These are phyloP conservation scores for Spinus pinus DNA, from an alignment of 2,797 vertebrate genomes.

Conservation along the genomic window DNA sequence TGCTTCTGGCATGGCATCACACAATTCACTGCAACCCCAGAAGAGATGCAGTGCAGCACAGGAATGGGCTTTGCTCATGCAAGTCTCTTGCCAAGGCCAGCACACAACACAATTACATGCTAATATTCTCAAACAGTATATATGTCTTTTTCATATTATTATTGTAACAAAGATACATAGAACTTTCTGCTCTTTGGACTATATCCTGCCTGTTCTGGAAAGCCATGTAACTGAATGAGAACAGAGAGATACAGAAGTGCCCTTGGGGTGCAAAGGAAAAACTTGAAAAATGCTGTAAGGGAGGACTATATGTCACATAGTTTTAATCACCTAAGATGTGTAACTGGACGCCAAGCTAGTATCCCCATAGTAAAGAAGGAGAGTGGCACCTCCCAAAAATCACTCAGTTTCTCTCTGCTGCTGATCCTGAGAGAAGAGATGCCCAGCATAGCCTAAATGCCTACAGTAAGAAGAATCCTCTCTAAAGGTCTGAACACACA, in stretches of 20 bases:
- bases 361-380: not conserved
- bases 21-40: not conserved
- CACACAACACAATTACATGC: not conserved
- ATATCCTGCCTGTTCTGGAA: not conserved
- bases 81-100: not conserved
- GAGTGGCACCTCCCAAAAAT: not conserved
- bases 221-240: not conserved
- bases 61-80: not conserved
- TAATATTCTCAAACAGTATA: not conserved
- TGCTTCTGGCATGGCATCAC: not conserved
- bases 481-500: not conserved
- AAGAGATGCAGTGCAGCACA: not conserved
- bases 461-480: not conserved
- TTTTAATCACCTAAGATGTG: not conserved
- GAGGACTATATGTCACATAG: not conserved
- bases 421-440: not conserved
- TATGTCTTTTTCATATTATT: not conserved
- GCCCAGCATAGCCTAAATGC: not conserved
- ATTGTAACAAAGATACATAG: not conserved
- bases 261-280: not conserved
- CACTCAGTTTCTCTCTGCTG: not conserved
- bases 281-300: not conserved
- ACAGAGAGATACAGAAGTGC: not conserved
- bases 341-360: not conserved
- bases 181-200: not conserved